phyloP scores from a whole-genome alignment of 1,140 invertebrate genomes.

The Platorchestia sp. region DNA sequence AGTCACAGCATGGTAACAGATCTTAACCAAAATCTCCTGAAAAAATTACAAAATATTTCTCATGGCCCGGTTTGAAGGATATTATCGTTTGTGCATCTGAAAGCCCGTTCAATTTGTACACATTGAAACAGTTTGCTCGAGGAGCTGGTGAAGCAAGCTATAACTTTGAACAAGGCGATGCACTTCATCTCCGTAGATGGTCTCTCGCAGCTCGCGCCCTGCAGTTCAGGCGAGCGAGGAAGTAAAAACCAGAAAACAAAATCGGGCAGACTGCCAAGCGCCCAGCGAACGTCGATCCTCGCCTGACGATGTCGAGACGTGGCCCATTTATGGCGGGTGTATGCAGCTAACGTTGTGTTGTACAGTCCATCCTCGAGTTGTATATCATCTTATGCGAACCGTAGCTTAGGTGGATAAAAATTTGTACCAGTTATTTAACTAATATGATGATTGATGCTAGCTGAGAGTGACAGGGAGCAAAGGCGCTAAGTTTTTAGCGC shows the following conservation, averaged over 20 bases:
- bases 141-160: neutral
- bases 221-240: neutral
- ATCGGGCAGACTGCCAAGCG: neutral
- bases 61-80: neutral
- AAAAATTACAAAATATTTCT: neutral
- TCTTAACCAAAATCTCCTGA: no score
- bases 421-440: no score
- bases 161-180: neutral
- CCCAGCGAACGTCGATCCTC: neutral
- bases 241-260: neutral
- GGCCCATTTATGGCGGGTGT: no score
- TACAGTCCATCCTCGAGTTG: no score
- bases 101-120: neutral
- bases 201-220: neutral
- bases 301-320: no score
- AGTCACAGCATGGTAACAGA: no score
- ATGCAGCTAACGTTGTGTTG: neutral
- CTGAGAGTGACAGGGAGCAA: no score
- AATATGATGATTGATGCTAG: no score
- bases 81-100: neutral
- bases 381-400: no score
- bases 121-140: neutral
- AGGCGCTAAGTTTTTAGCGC: no score
- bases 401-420: no score
- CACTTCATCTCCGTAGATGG: neutral